A percentile compares a stretch with the other conserved stretches of the same genome.
Conservation (phyloP, 2,797 vertebrate genomes). For the Potorous gilbertii region DNA sequence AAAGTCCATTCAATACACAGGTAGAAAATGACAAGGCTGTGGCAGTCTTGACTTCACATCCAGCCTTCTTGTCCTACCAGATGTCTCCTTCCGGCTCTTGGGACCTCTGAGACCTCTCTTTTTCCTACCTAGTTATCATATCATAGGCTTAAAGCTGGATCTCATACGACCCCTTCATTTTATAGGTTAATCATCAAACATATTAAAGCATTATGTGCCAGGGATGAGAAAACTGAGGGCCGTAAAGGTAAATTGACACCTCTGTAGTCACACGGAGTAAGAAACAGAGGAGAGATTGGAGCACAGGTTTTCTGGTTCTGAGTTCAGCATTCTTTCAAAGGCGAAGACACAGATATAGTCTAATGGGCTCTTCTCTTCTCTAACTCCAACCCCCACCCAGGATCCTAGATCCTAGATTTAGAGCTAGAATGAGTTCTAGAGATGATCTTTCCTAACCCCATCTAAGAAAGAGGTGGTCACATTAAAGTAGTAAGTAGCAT, state of each 20-base stretch:
- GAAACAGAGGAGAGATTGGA: background rate
- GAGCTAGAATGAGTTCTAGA: background rate
- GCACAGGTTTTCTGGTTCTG: background rate
- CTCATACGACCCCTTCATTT: background rate
- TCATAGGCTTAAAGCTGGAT: background rate
- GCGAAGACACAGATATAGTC: background rate
- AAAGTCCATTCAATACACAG: background rate
- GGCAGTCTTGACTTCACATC: background rate
- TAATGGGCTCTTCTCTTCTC: background rate
- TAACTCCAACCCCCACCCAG: background rate
- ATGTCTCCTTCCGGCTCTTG: background rate
- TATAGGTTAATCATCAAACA: background rate
- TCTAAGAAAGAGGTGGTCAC: background rate
- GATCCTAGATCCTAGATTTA: background rate
- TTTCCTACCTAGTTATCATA: background rate
- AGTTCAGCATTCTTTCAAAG: background rate
- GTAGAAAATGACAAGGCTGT: background rate
- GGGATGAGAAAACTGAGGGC: background rate
- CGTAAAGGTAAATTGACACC: background rate
- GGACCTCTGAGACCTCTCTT: background rate
- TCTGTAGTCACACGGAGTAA: background rate
- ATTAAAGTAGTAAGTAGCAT: background rate
- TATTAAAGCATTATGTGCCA: background rate
- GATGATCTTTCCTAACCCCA: background rate
- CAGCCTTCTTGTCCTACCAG: background rate